These are phyloP conservation scores for Caenorhabditis drosophilae DNA, from an alignment of 2,888 invertebrate genomes.

Conservation along the genomic window DNA sequence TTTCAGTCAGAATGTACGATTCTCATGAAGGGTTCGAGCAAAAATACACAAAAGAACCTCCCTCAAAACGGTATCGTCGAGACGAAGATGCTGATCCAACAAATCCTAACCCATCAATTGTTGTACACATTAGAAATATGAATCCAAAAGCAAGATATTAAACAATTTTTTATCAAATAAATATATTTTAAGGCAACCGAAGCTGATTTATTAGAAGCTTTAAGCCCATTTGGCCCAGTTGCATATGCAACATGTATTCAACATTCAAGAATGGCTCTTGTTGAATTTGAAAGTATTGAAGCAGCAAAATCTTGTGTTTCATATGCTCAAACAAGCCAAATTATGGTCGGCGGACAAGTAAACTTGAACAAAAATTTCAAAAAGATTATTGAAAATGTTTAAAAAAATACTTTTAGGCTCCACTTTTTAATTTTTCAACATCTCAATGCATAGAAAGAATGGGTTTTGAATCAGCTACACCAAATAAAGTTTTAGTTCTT, in stretches of 20 bases:
- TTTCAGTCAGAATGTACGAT: too few species aligned
- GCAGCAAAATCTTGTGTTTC: conserved; percentile 63
- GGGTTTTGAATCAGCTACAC: conserved; percentile 75
- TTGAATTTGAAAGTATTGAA: conserved; percentile 64
- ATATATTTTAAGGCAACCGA: conserved; percentile 68
- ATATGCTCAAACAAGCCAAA: conserved; percentile 59
- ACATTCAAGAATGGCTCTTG: conserved; percentile 63
- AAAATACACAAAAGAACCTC: conserved; percentile 3
- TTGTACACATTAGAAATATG: conserved; percentile 72
- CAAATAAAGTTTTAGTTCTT: conserved; percentile 94
- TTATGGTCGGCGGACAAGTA: conserved; percentile 70
- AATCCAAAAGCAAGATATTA: conserved; percentile 59
- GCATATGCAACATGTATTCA: conserved; percentile 65
- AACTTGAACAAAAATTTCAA: not conserved
- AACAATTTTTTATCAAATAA: not conserved
- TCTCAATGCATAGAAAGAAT: conserved; percentile 52
- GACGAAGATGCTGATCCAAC: conserved; percentile 70
- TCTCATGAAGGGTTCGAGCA: not conserved
- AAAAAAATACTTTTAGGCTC: conserved; percentile 60
- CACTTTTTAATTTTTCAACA: conserved; percentile 71
- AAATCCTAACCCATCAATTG: conserved; percentile 71
- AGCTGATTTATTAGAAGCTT: conserved; percentile 71
- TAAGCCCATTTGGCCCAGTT: conserved; percentile 72
- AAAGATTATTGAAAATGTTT: not conserved
- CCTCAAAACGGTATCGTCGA: conserved; percentile 40